Percentiles rank a stretch among this genome's conserved stretches.
phyloP scores from a whole-genome alignment of 1,140 invertebrate genomes.

The Gonatopus flavifemur region DNA sequence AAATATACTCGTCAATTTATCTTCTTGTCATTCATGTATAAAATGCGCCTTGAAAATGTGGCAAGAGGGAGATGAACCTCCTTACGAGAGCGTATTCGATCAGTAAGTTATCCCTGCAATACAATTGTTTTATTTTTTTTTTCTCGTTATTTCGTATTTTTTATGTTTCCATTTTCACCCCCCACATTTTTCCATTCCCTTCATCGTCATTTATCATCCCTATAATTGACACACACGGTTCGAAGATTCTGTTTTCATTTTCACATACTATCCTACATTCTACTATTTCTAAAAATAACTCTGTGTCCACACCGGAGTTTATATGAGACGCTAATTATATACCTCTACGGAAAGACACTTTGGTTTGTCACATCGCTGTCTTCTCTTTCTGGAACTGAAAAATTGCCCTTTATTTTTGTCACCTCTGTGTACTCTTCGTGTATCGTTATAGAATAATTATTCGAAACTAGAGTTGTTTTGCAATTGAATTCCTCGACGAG shows the following conservation, averaged over 20 bases:
- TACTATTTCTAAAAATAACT: constrained; percentile 39
- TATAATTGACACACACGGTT: too few species aligned
- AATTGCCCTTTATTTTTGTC: too few species aligned
- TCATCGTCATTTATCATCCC: constrained; percentile 30
- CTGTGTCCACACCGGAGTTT: constrained; percentile 20
- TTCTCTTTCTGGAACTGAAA: too few species aligned
- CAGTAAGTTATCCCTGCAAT: constrained; percentile 35
- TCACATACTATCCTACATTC: too few species aligned
- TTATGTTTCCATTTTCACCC: background rate
- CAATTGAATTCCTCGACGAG: too few species aligned
- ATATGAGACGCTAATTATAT: constrained; percentile 31
- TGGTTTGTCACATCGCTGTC: too few species aligned
- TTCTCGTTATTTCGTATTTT: constrained; percentile 1
- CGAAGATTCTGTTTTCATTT: too few species aligned
- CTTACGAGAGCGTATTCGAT: constrained; percentile 38
- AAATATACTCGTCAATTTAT: too few species aligned
- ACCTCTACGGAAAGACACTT: too few species aligned
- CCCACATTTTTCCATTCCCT: background rate
- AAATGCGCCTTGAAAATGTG: constrained; percentile 50
- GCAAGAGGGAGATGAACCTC: constrained; percentile 47
- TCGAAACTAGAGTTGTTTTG: too few species aligned
- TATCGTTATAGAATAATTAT: too few species aligned
- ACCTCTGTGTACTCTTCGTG: too few species aligned
- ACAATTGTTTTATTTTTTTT: background rate
- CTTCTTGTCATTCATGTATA: constrained; percentile 28